Base-by-base conservation (phyloP, 2,888 invertebrate genomes). In the Trissoscelio sp. region DNA sequence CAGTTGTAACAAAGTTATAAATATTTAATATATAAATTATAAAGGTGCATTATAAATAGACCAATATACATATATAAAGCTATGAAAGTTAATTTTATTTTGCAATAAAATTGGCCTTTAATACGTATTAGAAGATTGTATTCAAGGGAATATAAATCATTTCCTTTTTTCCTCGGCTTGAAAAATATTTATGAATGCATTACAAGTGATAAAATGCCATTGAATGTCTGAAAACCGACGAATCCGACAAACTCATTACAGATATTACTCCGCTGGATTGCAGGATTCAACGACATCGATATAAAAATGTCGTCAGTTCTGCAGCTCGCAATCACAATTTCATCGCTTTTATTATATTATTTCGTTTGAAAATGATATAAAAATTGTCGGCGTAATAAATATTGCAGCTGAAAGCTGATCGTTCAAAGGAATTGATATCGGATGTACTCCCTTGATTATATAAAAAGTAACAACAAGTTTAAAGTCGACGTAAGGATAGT, bases 191-290 rank as follows among this genome's bases (percentile, higher is more conserved):
- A 42, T 42, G 2, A 4, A 1, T 14, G 4, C 14, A 16, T 4
- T 12, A 14, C 3, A 12, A 3, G 14, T 11, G 42, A 42, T 42
- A 42, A 42, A 14, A 14, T 42, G 11, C 16, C 4, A 28, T 44
- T 42, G 42, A 60, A 28, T 22, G 60, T 3, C 20, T 60, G 9
- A 1, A 42, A 44, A 16, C 18, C 2, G 60, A 60, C 1, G 60
- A 60, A 42, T 57, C 37, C 57, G 20, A 37, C 20, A 31, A 37
- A 20, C n/a, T 44, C 14, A 60, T 60, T 60, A 60, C 16, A 44
- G 60, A 60, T 24, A 60, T 60, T 60, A 60, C 60, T 44, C 24
- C 44, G 14, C 3, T 34, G 22, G 58, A 42, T 58, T 18, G 48
- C 24, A 11, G 11, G 14, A 39, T 58, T 39, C 12, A 9, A n/a